phyloP scores from a whole-genome alignment of 2,797 vertebrate genomes.

The Notolabrus celidotus region DNA sequence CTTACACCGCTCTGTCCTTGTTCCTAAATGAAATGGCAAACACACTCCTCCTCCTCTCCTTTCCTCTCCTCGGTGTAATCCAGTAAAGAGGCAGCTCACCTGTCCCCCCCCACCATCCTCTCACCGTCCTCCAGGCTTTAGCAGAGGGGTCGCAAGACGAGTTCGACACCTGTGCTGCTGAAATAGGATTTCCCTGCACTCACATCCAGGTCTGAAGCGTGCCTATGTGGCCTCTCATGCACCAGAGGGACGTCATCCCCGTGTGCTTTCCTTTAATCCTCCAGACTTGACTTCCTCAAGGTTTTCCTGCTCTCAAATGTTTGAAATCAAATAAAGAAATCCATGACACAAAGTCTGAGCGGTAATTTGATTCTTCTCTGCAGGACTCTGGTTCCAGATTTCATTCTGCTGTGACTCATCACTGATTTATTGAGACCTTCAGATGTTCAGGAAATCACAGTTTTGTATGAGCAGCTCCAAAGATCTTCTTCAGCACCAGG shows the following conservation, averaged over 20 bases:
- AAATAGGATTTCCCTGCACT: conserved; percentile 69
- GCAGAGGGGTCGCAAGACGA: neutral
- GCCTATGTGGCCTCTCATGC: conserved; percentile 30
- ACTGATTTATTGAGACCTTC: neutral
- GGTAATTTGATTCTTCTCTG: conserved; percentile 8
- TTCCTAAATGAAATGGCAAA: conserved; percentile 55
- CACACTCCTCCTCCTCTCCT: conserved; percentile 43
- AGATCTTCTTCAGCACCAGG: no score
- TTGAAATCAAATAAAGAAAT: conserved; percentile 11
- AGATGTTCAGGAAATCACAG: neutral
- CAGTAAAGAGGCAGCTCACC: conserved; percentile 53
- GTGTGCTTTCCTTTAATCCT: no score
- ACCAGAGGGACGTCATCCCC: no score
- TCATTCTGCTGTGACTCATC: neutral
- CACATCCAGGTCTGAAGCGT: conserved; percentile 29
- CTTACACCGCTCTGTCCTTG: neutral
- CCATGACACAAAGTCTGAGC: neutral
- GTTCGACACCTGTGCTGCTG: no score
- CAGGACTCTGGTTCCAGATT: conserved; percentile 28
- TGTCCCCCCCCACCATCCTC: neutral
- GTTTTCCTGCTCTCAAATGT: neutral
- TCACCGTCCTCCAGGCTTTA: conserved; percentile 37
- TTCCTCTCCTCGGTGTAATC: conserved; percentile 70
- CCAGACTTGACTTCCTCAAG: neutral
- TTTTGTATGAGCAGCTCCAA: no score